phyloP scores from a whole-genome alignment of 2,113 vertebrate genomes.

The Pongo pygmaeus region DNA sequence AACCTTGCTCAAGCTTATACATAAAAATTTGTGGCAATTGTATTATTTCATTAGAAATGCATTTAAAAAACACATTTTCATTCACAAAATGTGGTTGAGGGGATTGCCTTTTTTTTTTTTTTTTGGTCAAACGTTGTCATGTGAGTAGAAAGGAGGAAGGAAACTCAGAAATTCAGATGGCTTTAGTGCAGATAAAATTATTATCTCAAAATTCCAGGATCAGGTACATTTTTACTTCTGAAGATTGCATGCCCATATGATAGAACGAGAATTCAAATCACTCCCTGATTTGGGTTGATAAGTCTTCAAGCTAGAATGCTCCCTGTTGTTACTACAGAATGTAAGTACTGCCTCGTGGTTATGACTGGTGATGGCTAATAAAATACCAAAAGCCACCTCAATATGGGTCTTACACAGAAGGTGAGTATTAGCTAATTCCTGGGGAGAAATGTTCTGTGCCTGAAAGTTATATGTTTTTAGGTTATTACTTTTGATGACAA shows the following conservation, averaged over 20 bases:
- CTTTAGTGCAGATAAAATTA: not conserved
- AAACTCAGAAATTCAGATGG: not conserved
- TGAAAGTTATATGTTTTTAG: not conserved
- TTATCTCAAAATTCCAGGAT: not conserved
- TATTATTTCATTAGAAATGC: not conserved
- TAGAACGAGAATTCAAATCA: not conserved
- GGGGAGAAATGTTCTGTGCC: not conserved
- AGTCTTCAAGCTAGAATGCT: not conserved
- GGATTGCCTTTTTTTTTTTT: not conserved
- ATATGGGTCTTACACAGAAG: not conserved
- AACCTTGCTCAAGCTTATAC: not conserved
- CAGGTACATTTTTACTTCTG: not conserved
- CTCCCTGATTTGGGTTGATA: not conserved
- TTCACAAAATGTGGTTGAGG: not conserved
- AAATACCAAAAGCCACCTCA: not conserved
- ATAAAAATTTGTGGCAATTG: too few species aligned
- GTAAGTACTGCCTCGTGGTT: accelerated
- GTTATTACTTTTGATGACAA: too few species aligned
- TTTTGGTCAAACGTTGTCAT: not conserved
- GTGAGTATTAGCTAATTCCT: not conserved
- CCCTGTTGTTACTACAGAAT: not conserved
- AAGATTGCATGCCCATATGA: too few species aligned
- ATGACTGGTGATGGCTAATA: not conserved
- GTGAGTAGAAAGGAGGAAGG: not conserved
- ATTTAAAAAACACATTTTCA: not conserved